A percentile compares a stretch with the other conserved stretches of the same genome.
phyloP scores from a whole-genome alignment of 2,888 invertebrate genomes.

The Chloroclystis v-ata region DNA sequence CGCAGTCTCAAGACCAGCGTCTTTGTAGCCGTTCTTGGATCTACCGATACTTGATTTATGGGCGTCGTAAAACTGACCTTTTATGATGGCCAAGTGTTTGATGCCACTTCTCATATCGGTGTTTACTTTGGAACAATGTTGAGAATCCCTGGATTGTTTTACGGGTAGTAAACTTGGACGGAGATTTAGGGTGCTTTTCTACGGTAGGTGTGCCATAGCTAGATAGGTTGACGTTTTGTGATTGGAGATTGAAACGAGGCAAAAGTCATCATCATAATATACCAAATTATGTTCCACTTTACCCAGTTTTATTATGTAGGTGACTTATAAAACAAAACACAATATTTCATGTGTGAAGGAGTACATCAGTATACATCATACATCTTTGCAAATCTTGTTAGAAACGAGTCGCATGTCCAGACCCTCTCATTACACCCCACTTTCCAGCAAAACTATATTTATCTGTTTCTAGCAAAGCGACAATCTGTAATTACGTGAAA shows the following conservation, averaged over 20 bases:
- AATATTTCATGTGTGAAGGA: no score
- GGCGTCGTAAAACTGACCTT: constrained; percentile 61
- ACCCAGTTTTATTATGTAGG: no score
- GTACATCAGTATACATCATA: no score
- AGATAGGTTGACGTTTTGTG: no score
- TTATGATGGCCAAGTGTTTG: constrained; percentile 49
- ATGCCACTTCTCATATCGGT: constrained; percentile 39
- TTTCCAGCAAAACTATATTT: constrained; percentile 38
- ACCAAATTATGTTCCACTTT: no score
- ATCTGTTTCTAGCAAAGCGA: constrained; percentile 43
- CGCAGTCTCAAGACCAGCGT: constrained; percentile 29
- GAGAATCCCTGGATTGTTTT: constrained; percentile 11
- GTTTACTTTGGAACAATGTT: constrained; percentile 44
- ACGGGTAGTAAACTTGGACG: background rate
- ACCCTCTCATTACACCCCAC: constrained; percentile 22
- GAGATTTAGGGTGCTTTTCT: no score
- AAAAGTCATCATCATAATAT: no score
- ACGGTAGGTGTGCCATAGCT: no score
- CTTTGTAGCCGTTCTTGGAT: constrained; percentile 32
- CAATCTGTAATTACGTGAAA: constrained; percentile 45
- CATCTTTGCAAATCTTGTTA: background rate
- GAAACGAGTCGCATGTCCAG: constrained; percentile 21
- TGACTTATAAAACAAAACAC: no score
- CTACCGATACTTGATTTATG: constrained; percentile 64
- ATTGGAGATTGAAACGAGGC: no score